A percentile compares a stretch with the other conserved stretches of the same genome.
phyloP scores from a whole-genome alignment of 1,140 invertebrate genomes.

The Acyrthosiphon pisum region DNA sequence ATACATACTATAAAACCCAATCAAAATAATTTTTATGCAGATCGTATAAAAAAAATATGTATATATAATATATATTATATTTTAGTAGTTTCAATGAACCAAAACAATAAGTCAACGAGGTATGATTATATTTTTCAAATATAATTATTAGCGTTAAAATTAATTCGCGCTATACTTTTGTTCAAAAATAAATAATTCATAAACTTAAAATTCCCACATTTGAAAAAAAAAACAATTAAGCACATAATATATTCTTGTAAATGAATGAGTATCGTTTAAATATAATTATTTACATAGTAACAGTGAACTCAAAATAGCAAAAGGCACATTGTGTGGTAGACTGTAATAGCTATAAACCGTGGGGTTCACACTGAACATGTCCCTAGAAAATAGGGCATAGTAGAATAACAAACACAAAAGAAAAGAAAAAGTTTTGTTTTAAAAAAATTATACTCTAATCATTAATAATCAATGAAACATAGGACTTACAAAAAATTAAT shows the following conservation, averaged over 20 bases:
- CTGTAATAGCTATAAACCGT: background rate
- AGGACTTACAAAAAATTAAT: constrained; percentile 43
- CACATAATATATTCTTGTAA: background rate
- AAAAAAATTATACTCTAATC: constrained; percentile 51
- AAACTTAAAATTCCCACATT: background rate
- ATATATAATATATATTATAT: too few species aligned
- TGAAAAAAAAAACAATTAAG: background rate
- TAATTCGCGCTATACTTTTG: too few species aligned
- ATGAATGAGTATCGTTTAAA: background rate
- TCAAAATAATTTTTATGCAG: too few species aligned
- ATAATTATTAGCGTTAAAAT: too few species aligned
- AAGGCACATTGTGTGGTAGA: background rate
- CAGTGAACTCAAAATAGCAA: background rate
- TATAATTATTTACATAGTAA: background rate
- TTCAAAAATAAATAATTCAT: background rate
- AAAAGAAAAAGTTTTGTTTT: constrained; percentile 24
- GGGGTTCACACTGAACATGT: too few species aligned
- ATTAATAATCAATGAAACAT: constrained; percentile 44
- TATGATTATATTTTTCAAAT: background rate
- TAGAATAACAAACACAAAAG: background rate
- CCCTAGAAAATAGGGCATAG: background rate
- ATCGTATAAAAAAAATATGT: too few species aligned
- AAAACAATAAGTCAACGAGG: background rate
- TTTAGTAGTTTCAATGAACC: too few species aligned
- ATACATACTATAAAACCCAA: too few species aligned